phyloP scores from a whole-genome alignment of 1,140 invertebrate species.

The Zaprionus africanus region DNA sequence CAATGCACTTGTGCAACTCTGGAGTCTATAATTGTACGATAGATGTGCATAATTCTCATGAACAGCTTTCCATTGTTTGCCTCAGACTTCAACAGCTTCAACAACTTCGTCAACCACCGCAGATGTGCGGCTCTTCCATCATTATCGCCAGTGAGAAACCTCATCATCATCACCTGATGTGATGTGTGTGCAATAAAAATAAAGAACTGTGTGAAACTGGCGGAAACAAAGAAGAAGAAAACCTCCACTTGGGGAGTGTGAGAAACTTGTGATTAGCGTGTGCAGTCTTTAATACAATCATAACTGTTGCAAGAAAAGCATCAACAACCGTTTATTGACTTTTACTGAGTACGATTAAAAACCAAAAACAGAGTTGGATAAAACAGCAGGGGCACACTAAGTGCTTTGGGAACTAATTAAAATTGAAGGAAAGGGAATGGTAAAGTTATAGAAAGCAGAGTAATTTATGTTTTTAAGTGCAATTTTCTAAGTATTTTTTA shows the following conservation, averaged over 20 bases:
- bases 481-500: neutral
- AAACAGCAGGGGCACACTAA: neutral
- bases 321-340: slow-evolving; percentile 1
- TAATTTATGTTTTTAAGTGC: neutral
- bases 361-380: neutral
- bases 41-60: slow-evolving; percentile 6
- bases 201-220: slow-evolving; percentile 5
- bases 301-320: neutral
- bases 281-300: neutral
- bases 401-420: neutral
- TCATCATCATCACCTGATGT: slow-evolving; percentile 1
- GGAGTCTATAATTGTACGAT: slow-evolving; percentile 5
- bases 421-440: neutral
- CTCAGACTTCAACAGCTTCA: neutral
- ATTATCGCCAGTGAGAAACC: neutral
- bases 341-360: neutral
- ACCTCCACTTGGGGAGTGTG: neutral
- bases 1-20: slow-evolving; percentile 5
- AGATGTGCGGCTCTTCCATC: slow-evolving; percentile 2
- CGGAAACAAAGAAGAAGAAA: neutral
- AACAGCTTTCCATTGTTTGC: slow-evolving; percentile 7
- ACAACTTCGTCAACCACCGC: neutral
- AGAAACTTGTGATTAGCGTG: slow-evolving; percentile 1
- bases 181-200: slow-evolving; percentile 1
- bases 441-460: neutral